Conservation (phyloP, 2,797 vertebrate species). For the Phoeniculus purpureus region DNA sequence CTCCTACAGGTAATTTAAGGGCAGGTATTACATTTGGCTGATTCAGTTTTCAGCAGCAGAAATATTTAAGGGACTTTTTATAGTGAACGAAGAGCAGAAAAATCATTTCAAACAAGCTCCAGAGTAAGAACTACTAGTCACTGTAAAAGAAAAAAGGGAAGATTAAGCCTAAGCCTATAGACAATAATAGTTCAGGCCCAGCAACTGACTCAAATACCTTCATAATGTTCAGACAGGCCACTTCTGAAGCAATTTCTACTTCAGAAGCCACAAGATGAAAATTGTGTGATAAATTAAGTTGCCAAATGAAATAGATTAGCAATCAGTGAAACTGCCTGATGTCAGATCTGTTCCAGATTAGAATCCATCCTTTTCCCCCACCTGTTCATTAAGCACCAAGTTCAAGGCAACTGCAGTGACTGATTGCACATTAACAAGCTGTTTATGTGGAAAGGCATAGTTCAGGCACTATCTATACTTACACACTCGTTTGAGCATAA, state of each 20-base stretch:
- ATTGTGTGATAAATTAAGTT: conserved; percentile 80
- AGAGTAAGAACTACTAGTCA: neutral
- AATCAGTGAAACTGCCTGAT: conserved; percentile 81
- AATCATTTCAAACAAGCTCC: neutral
- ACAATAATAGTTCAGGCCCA: neutral
- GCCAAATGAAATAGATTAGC: conserved; percentile 81
- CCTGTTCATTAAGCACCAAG: conserved; percentile 78
- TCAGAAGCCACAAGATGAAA: conserved; percentile 71
- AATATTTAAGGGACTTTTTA: neutral
- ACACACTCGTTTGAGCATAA: conserved; percentile 62
- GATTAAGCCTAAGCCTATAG: neutral
- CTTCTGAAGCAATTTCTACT: conserved; percentile 76
- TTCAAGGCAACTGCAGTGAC: conserved; percentile 75
- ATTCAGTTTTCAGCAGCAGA: neutral
- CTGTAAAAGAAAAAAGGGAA: neutral
- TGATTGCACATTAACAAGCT: conserved; percentile 80
- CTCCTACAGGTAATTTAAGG: neutral
- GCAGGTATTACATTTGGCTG: neutral
- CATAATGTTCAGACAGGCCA: conserved; percentile 63
- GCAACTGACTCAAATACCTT: conserved; percentile 42
- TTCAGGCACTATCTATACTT: conserved; percentile 69
- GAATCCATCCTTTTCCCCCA: conserved; percentile 77
- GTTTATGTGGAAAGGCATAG: conserved; percentile 71
- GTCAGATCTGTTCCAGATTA: conserved; percentile 79
- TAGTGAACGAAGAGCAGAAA: neutral